These are phyloP conservation scores for Oncorhynchus mykiss DNA, from an alignment of 2,113 vertebrate species.

Conservation along the genomic window DNA sequence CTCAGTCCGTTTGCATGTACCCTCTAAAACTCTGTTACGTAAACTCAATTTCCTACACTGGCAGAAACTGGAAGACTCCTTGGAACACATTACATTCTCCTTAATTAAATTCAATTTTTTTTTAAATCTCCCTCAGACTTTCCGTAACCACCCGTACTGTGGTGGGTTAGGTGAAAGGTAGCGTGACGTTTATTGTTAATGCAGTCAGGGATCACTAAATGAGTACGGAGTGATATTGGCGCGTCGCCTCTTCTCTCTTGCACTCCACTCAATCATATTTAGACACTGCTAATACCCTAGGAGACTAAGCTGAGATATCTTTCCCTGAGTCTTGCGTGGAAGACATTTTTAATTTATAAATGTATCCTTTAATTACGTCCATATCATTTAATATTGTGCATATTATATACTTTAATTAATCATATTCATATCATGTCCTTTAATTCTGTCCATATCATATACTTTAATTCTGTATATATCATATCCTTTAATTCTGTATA, in stretches of 20 bases:
- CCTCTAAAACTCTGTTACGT: conserved; percentile 6
- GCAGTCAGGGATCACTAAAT: not conserved
- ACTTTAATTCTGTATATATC: too few relatives aligned
- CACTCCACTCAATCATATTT: not conserved
- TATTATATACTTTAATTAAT: too few relatives aligned
- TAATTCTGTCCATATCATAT: too few relatives aligned
- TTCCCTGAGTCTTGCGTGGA: not conserved
- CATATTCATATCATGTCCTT: too few relatives aligned
- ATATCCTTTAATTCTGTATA: too few relatives aligned
- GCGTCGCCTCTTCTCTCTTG: not conserved
- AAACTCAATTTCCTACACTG: conserved; percentile 12
- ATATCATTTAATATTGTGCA: too few relatives aligned
- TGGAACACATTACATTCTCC: not conserved
- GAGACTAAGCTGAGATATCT: not conserved
- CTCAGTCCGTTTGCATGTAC: too few relatives aligned
- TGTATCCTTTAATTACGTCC: too few relatives aligned
- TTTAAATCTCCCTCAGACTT: conserved; percentile 7
- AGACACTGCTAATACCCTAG: not conserved
- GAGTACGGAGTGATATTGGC: not conserved
- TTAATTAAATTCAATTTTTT: conserved; percentile 9
- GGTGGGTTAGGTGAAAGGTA: not conserved
- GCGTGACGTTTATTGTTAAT: too few relatives aligned
- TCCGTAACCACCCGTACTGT: conserved; percentile 19
- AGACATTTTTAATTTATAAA: not conserved
- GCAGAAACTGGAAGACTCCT: conserved; percentile 5